Conservation (phyloP, 2,797 vertebrate genomes). For the Scleropages formosus region DNA sequence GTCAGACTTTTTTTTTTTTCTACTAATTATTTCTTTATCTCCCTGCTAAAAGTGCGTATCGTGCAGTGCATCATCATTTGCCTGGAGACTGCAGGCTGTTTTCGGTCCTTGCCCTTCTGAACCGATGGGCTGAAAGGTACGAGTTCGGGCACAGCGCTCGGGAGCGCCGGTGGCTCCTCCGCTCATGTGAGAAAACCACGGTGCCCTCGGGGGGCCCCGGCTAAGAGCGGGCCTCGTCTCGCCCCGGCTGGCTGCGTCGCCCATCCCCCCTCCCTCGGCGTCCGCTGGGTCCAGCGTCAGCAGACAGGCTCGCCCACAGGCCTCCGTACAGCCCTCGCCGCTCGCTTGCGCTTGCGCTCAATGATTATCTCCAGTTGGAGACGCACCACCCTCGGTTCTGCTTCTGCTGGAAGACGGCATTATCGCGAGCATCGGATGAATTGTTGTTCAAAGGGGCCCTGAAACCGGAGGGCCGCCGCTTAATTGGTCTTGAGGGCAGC, state of each 20-base stretch:
- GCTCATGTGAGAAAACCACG: background rate
- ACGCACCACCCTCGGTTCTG: conserved; percentile 37
- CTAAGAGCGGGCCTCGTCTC: background rate
- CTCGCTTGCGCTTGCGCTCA: conserved; percentile 9
- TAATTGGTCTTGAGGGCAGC: conserved; percentile 51
- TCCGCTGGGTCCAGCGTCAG: conserved; percentile 36
- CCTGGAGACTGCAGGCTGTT: background rate
- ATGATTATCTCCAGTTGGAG: conserved; percentile 36
- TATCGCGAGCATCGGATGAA: too few species aligned
- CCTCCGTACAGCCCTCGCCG: background rate
- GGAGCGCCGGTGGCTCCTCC: background rate
- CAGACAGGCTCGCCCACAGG: conserved; percentile 30
- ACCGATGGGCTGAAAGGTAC: background rate
- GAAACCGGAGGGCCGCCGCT: conserved; percentile 37
- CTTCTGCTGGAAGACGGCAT: conserved; percentile 26
- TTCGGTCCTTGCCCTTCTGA: background rate
- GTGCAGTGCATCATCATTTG: background rate
- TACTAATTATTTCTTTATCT: too few species aligned
- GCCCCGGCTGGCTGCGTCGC: conserved; percentile 27
- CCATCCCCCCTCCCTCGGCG: conserved; percentile 38
- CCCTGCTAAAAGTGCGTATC: background rate
- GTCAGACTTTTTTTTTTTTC: background rate
- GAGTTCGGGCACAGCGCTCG: background rate
- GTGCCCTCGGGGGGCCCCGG: background rate
- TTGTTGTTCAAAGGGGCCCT: conserved; percentile 14